These are phyloP conservation scores for Pogoniulus pusillus DNA, from an alignment of 2,797 vertebrate genomes.

Conservation along the genomic window DNA sequence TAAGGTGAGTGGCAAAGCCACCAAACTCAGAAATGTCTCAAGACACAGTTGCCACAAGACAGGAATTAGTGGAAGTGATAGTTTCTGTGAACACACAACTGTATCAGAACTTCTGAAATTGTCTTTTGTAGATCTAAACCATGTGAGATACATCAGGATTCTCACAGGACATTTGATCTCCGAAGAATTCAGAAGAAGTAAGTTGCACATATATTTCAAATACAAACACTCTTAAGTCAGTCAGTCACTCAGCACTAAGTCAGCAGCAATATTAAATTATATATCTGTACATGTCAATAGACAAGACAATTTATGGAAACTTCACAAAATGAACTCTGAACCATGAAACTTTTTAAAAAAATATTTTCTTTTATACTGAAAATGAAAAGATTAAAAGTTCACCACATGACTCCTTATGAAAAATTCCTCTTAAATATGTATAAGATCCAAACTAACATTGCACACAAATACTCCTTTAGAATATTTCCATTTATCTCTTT, in stretches of 20 bases:
- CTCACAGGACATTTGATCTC: not conserved
- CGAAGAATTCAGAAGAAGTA: not conserved
- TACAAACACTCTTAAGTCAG: not conserved
- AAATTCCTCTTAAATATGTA: not conserved
- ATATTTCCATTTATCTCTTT: not conserved
- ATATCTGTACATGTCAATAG: not conserved
- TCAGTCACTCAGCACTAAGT: not conserved
- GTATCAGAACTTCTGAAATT: not conserved
- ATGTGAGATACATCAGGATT: not conserved
- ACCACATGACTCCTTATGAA: not conserved
- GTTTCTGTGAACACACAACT: not conserved
- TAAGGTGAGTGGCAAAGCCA: no score
- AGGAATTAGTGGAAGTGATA: no score
- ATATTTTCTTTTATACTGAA: no score
- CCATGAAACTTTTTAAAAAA: not conserved
- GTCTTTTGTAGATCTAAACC: not conserved
- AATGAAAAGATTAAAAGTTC: not conserved
- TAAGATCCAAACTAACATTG: not conserved
- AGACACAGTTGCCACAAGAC: no score
- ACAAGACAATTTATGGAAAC: not conserved
- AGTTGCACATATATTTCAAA: not conserved
- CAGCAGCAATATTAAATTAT: not conserved
- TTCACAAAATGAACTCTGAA: not conserved
- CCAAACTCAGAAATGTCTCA: no score
- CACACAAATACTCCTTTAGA: not conserved